Evolutionary conservation across 37 sponge, comb jelly and placozoan genomes (phyloP).

Genomic region (Geodia barretti): DNA sequence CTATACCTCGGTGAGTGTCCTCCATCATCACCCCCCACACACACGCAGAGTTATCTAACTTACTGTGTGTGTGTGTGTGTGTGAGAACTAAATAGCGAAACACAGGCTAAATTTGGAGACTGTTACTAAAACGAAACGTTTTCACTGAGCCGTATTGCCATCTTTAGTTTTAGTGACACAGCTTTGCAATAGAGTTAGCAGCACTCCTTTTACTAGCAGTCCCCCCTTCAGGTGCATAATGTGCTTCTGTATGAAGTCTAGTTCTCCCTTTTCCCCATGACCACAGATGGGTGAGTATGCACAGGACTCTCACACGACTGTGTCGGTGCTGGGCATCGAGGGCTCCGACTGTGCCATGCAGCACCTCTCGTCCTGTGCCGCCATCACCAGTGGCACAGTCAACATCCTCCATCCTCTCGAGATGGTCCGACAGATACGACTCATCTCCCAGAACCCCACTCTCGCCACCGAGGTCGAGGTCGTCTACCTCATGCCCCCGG

Average conservation of each 20-base stretch:
- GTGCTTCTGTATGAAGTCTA: no score
- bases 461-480: slow-evolving; percentile 83
- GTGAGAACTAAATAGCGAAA: no score
- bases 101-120: no score
- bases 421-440: slow-evolving; percentile 91
- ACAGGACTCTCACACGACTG: slow-evolving; percentile 51
- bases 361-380: slow-evolving; percentile 76
- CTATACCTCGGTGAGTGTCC: slow-evolving; percentile 67
- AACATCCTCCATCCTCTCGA: slow-evolving; percentile 96
- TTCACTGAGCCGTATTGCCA: no score
- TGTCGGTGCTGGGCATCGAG: slow-evolving; percentile 92
- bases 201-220: no score
- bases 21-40: no score
- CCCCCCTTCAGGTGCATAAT: no score
- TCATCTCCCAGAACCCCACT: slow-evolving; percentile 89
- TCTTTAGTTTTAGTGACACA: no score
- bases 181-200: no score
- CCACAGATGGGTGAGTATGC: slow-evolving; percentile 89
- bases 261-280: no score
- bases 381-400: slow-evolving; percentile 85
- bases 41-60: background rate
- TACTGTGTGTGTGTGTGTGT: no score
- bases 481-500: slow-evolving; percentile 40
- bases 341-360: slow-evolving; percentile 87
- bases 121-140: no score